A percentile compares a stretch with the other conserved stretches of the same genome.
Conservation (phyloP, 2,797 vertebrate species). For the Euthynnus affinis region DNA sequence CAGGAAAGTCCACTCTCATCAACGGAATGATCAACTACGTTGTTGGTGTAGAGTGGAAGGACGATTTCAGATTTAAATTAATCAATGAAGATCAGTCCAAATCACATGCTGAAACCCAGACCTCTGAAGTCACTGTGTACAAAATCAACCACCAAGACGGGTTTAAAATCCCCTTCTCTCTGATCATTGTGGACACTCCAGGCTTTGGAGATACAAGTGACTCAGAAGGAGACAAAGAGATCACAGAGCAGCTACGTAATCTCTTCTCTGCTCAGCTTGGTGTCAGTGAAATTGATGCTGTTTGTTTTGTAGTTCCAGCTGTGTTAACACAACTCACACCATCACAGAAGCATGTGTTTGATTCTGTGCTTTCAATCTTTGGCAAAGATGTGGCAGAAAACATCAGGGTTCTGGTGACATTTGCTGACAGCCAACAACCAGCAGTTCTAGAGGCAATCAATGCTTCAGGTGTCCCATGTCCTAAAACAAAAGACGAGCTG, state of each 20-base stretch:
- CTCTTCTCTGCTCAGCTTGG: not conserved
- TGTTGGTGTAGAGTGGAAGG: slow-evolving; percentile 37
- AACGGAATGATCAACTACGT: slow-evolving; percentile 62
- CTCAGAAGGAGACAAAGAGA: slow-evolving; percentile 6
- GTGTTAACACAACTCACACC: not conserved
- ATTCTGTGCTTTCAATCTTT: slow-evolving; percentile 64
- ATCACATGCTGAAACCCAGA: slow-evolving; percentile 52
- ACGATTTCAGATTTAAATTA: slow-evolving; percentile 42
- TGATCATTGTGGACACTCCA: slow-evolving; percentile 24
- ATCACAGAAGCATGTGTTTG: slow-evolving; percentile 60
- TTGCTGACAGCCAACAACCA: slow-evolving; percentile 46
- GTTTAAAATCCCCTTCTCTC: slow-evolving; percentile 11
- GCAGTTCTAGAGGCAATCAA: slow-evolving; percentile 55
- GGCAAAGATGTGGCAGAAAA: slow-evolving; percentile 65
- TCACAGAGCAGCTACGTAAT: not conserved
- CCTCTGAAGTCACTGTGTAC: slow-evolving; percentile 52
- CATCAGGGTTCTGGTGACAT: slow-evolving; percentile 64
- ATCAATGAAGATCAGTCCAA: not conserved
- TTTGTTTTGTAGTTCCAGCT: slow-evolving; percentile 29
- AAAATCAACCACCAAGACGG: slow-evolving; percentile 49
- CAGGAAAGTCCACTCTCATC: slow-evolving; percentile 53
- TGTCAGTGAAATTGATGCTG: not conserved
- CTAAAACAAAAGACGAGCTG: not conserved
- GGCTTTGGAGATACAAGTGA: slow-evolving; percentile 31
- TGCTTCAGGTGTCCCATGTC: slow-evolving; percentile 52